phyloP scores from a whole-genome alignment of 2,113 vertebrate species.

The Leptosomus discolor region DNA sequence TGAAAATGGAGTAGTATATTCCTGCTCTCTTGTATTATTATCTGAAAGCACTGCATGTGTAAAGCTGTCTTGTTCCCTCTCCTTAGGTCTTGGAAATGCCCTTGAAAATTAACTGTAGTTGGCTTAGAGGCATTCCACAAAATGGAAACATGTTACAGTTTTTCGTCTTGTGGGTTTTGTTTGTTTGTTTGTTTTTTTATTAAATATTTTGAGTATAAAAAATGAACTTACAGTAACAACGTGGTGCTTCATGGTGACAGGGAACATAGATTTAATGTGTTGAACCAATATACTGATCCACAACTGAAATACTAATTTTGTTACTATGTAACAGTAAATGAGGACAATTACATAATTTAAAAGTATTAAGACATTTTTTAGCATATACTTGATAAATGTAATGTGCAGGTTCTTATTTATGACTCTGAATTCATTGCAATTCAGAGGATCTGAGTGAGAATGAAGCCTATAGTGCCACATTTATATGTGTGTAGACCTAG shows the following conservation, averaged over 20 bases:
- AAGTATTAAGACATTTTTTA: neutral
- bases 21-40: neutral
- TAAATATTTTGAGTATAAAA: neutral
- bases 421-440: neutral
- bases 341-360: neutral
- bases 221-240: accelerated
- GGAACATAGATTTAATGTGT: neutral
- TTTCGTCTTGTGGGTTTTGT: too few relatives aligned
- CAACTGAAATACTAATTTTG: neutral
- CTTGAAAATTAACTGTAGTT: neutral
- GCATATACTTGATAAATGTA: neutral
- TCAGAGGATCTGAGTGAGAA: neutral
- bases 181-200: neutral
- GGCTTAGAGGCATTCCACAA: neutral
- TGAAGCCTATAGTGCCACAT: neutral
- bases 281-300: neutral
- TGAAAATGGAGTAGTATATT: neutral
- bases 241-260: neutral
- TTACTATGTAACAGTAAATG: neutral
- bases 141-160: accelerated
- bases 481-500: neutral
- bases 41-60: accelerated
- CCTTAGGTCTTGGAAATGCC: neutral
- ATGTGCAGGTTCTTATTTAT: neutral
- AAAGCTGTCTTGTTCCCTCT: neutral